phyloP scores from a whole-genome alignment of 2,113 vertebrate genomes.

The Diadophis punctatus region DNA sequence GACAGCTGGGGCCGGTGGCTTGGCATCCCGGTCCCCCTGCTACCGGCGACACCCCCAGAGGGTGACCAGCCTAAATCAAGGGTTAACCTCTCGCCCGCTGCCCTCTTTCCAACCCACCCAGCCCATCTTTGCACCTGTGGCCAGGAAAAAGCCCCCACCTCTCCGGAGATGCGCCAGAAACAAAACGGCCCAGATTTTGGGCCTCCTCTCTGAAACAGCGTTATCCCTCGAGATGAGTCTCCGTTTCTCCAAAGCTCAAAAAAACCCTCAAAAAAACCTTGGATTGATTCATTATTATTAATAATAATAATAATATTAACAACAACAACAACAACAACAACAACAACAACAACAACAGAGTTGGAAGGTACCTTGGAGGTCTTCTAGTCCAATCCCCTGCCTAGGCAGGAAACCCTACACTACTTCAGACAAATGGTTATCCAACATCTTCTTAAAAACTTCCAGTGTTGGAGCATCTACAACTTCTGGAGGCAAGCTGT shows the following conservation, averaged over 20 bases:
- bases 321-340: no score
- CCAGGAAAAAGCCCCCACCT: background rate
- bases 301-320: no score
- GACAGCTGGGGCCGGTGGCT: slow-evolving; percentile 89
- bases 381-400: no score
- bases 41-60: slow-evolving; percentile 75
- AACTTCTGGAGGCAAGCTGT: no score
- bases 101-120: background rate
- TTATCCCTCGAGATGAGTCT: background rate
- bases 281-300: background rate
- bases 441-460: no score
- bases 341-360: no score
- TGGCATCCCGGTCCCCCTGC: slow-evolving; percentile 82
- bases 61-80: slow-evolving; percentile 55
- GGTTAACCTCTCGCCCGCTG: slow-evolving; percentile 36
- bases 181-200: background rate
- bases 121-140: slow-evolving; percentile 54
- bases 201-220: rapidly evolving
- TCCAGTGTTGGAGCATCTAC: no score
- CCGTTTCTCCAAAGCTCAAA: background rate
- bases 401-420: no score
- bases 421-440: no score
- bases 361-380: no score
- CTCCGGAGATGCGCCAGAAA: slow-evolving; percentile 40
- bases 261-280: background rate